Evolutionary conservation across 2,113 vertebrate species (phyloP).

Genomic region (Anoura caudifer): DNA sequence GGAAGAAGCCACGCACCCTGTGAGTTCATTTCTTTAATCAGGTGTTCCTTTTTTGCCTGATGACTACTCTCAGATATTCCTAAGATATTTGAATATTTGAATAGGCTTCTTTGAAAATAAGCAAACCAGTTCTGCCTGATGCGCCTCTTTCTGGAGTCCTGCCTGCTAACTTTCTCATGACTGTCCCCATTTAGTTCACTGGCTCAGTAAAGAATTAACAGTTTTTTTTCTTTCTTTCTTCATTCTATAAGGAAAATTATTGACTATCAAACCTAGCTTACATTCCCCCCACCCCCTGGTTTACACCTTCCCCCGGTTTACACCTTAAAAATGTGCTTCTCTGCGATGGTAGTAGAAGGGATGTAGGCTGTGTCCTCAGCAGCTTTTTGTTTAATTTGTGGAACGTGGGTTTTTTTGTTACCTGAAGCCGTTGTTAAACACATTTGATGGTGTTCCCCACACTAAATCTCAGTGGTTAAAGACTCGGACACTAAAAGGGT

Average conservation of each 20-base stretch:
- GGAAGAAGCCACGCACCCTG: not conserved
- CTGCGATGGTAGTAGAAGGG: not conserved
- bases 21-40: conserved; percentile 28
- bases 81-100: not conserved
- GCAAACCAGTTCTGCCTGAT: not conserved
- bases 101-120: not conserved
- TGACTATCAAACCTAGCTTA: not conserved
- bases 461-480: not conserved
- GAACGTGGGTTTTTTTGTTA: not conserved
- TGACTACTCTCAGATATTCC: not conserved
- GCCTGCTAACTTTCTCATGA: not conserved
- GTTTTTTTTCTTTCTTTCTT: not conserved
- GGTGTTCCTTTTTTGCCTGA: not conserved
- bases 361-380: not conserved
- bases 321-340: not conserved
- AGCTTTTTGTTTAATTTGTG: not conserved
- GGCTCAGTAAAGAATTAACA: not conserved
- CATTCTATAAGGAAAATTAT: not conserved
- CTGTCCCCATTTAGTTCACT: not conserved
- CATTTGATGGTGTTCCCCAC: not conserved
- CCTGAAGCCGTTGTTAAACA: not conserved
- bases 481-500: not conserved
- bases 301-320: not conserved
- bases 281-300: not conserved
- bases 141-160: not conserved